phyloP scores from a whole-genome alignment of 2,113 vertebrate genomes.

The Crotalus helleri region DNA sequence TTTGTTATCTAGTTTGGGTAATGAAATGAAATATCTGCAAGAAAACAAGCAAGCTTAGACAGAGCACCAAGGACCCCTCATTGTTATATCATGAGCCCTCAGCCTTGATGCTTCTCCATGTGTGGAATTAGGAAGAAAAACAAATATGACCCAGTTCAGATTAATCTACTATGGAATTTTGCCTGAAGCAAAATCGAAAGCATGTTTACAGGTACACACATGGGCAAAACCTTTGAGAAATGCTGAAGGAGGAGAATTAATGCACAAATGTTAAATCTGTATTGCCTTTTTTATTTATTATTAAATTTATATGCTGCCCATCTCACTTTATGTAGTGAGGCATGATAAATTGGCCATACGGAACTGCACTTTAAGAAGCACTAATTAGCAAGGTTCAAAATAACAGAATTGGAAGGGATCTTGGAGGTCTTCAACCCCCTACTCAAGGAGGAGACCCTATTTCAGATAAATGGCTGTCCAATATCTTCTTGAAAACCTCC shows the following conservation, averaged over 20 bases:
- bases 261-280: background rate
- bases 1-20: no score
- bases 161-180: background rate
- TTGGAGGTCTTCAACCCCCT: no score
- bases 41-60: no score
- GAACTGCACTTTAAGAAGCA: slow-evolving; percentile 63
- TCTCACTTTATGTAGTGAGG: slow-evolving; percentile 55
- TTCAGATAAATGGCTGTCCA: no score
- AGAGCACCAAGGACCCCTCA: background rate
- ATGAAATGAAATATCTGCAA: no score
- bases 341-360: slow-evolving; percentile 63
- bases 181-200: background rate
- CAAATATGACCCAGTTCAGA: background rate
- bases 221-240: background rate
- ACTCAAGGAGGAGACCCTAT: no score
- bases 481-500: no score
- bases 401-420: no score
- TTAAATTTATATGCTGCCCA: no score
- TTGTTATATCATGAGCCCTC: background rate
- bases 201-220: background rate
- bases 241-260: background rate
- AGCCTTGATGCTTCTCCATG: no score
- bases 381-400: slow-evolving; percentile 88
- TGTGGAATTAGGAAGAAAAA: background rate
- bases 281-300: background rate